A percentile compares a stretch with the other conserved stretches of the same genome.
Conservation (phyloP, 2,888 invertebrate genomes). For the Aproaerema taeniolella region DNA sequence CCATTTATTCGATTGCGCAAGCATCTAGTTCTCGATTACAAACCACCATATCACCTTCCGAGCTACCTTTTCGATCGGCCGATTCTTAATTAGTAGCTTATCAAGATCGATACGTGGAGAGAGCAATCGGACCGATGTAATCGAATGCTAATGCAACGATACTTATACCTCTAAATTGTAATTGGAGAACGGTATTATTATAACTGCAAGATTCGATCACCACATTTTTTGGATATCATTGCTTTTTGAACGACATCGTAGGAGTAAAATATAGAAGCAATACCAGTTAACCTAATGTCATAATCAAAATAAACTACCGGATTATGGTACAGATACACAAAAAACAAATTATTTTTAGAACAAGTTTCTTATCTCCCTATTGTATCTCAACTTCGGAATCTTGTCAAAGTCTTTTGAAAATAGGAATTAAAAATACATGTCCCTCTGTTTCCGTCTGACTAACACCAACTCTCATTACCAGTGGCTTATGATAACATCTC, state of each 20-base stretch:
- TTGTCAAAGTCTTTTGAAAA: constrained; percentile 30
- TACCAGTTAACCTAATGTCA: background rate
- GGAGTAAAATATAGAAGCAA: background rate
- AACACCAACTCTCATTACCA: constrained; percentile 63
- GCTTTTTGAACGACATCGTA: background rate
- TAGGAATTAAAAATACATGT: constrained; percentile 43
- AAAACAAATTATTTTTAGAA: constrained; percentile 10
- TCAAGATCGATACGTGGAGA: constrained; percentile 51
- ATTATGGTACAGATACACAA: too few species aligned
- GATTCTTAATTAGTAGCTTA: constrained; percentile 60
- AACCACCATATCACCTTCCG: constrained; percentile 51
- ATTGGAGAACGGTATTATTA: constrained; percentile 29
- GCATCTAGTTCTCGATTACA: constrained; percentile 57
- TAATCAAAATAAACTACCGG: background rate
- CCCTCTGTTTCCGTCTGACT: constrained; percentile 52
- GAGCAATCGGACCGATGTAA: constrained; percentile 50
- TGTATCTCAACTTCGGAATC: constrained; percentile 22
- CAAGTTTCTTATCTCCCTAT: constrained; percentile 18
- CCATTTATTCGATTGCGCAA: constrained; percentile 64
- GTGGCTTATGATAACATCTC: constrained; percentile 55
- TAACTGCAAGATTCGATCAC: background rate
- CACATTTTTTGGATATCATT: constrained; percentile 3
- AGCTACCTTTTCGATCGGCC: constrained; percentile 38
- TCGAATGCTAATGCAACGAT: constrained; percentile 49
- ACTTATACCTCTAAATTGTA: constrained; percentile 34